phyloP scores from a whole-genome alignment of 1,140 invertebrate genomes.

The Subanguina moxae region DNA sequence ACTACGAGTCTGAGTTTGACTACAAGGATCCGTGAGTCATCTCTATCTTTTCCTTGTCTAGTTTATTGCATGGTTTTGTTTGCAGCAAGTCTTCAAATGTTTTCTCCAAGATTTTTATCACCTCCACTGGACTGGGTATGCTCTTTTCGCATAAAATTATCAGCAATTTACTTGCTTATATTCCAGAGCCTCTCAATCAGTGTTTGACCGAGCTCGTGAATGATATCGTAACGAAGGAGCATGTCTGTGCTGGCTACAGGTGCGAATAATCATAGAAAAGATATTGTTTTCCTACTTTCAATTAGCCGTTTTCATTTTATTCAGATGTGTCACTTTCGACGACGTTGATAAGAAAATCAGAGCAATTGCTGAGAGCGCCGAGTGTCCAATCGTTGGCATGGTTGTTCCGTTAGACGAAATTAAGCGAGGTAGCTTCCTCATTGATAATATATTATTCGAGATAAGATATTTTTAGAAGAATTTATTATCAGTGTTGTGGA shows the following conservation, averaged over 20 bases:
- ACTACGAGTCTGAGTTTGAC: too few relatives aligned
- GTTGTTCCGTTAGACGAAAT: conserved; percentile 8
- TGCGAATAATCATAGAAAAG: too few relatives aligned
- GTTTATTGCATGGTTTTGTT: too few relatives aligned
- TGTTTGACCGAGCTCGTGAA: conserved; percentile 15
- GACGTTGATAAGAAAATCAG: conserved; percentile 12
- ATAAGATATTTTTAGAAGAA: not conserved
- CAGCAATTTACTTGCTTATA: too few relatives aligned
- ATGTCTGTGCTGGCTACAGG: not conserved
- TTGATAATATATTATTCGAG: not conserved
- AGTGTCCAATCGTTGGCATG: not conserved
- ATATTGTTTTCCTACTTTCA: conserved; percentile 7
- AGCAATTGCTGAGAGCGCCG: conserved; percentile 2
- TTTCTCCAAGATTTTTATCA: too few relatives aligned
- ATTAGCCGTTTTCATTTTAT: conserved; percentile 8
- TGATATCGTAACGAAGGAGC: conserved; percentile 4
- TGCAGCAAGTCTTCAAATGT: too few relatives aligned
- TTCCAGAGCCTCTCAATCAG: conserved; percentile 9
- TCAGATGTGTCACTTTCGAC: conserved; percentile 3
- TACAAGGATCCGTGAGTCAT: too few relatives aligned
- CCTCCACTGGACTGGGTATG: too few relatives aligned
- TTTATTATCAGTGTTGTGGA: conserved; percentile 3
- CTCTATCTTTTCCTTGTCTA: too few relatives aligned
- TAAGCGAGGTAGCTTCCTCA: conserved; percentile 5
- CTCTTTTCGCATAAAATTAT: too few relatives aligned